These are phyloP conservation scores for Cyprinella venusta DNA, from an alignment of 2,797 vertebrate species.

Conservation along the genomic window DNA sequence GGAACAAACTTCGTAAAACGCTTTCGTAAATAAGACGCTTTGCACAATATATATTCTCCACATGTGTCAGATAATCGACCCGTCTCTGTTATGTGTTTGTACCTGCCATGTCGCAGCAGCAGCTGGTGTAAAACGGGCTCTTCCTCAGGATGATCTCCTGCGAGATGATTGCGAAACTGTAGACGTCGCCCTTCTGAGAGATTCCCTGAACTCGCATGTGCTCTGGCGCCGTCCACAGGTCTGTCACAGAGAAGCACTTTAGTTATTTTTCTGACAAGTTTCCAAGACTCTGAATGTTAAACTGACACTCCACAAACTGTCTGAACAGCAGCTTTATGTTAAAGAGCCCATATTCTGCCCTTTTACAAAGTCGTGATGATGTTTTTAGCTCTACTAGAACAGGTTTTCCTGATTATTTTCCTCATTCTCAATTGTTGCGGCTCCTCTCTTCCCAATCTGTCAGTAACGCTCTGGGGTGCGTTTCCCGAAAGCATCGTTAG, in stretches of 20 bases:
- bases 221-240: slow-evolving; percentile 88
- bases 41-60: not conserved
- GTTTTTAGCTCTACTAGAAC: not conserved
- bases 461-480: not conserved
- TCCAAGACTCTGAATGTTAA: not conserved
- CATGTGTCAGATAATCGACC: not conserved
- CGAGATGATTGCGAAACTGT: slow-evolving; percentile 92
- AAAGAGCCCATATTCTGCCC: not conserved
- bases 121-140: slow-evolving; percentile 81
- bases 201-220: slow-evolving; percentile 83
- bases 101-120: slow-evolving; percentile 80
- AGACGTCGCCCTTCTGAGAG: slow-evolving; percentile 95
- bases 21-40: not conserved
- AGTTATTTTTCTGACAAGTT: not conserved
- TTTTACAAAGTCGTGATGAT: not conserved
- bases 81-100: slow-evolving; percentile 37
- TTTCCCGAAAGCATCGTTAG: too few species aligned
- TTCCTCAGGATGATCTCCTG: slow-evolving; percentile 90
- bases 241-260: slow-evolving; percentile 58
- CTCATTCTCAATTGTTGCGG: not conserved
- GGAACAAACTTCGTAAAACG: too few species aligned
- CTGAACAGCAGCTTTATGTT: not conserved
- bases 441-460: not conserved
- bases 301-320: not conserved
- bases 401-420: not conserved